Percentiles rank a stretch among this genome's conserved stretches.
phyloP scores from a whole-genome alignment of 2,888 invertebrate genomes.

The Galerucella pusilla region DNA sequence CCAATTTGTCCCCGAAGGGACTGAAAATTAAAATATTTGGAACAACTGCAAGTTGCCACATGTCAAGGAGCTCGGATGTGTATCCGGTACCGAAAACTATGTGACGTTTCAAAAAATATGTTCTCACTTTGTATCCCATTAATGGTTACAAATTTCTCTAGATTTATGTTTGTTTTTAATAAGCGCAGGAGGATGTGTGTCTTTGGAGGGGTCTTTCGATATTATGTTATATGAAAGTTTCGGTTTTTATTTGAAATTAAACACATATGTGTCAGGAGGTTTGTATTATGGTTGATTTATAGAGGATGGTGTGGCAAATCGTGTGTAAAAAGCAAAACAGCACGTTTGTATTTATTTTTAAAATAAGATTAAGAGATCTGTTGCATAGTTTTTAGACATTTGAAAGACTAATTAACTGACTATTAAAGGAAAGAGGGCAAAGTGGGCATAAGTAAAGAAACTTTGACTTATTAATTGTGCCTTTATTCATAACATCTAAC shows the following conservation, averaged over 20 bases:
- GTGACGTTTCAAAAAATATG: conserved; percentile 59
- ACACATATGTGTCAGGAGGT: conserved; percentile 46
- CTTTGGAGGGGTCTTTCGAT: conserved; percentile 10
- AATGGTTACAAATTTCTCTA: conserved; percentile 59
- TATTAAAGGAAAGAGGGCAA: too few species aligned
- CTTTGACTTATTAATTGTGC: conserved; percentile 18
- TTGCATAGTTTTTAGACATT: too few species aligned
- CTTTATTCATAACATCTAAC: conserved; percentile 50
- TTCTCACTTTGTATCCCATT: conserved; percentile 64
- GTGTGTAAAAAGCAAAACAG: conserved; percentile 12
- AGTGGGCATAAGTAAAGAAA: too few species aligned
- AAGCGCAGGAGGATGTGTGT: conserved; percentile 42
- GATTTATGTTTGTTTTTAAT: conserved; percentile 59
- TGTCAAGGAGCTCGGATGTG: conserved; percentile 56
- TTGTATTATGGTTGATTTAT: conserved; percentile 40
- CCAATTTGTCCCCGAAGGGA: conserved; percentile 53
- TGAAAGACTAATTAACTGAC: too few species aligned
- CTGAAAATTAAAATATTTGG: conserved; percentile 59
- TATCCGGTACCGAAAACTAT: conserved; percentile 53
- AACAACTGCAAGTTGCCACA: conserved; percentile 57
- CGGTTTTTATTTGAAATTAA: conserved; percentile 40
- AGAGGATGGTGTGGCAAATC: conserved; percentile 34
- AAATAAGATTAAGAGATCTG: conserved; percentile 2
- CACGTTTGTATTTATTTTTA: background rate
- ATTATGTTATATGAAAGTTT: conserved; percentile 17